phyloP scores from a whole-genome alignment of 2,797 vertebrate genomes.

The Arrhamphus sclerolepis region DNA sequence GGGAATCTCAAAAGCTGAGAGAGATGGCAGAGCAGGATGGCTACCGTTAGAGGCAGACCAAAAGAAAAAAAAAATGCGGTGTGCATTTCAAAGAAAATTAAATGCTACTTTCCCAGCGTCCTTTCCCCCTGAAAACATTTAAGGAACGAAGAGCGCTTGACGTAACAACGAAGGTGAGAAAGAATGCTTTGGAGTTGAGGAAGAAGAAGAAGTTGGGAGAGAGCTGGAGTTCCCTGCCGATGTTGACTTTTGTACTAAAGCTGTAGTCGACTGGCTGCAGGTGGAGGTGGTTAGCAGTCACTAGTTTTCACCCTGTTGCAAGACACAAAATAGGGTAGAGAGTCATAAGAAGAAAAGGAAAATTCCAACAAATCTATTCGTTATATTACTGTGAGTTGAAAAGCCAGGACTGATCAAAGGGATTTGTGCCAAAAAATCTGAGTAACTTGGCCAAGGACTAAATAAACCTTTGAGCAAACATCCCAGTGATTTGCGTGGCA shows the following conservation, averaged over 20 bases:
- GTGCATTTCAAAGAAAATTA: neutral
- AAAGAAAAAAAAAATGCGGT: neutral
- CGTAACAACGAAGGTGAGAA: constrained; percentile 4
- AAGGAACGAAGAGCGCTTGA: neutral
- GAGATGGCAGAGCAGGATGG: neutral
- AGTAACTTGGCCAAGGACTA: constrained; percentile 1
- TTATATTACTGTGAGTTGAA: neutral
- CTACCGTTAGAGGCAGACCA: constrained; percentile 2
- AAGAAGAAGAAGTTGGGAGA: constrained; percentile 34
- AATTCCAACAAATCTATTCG: neutral
- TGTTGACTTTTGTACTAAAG: constrained; percentile 55
- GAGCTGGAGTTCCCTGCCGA: constrained; percentile 76
- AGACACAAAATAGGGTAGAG: constrained; percentile 34
- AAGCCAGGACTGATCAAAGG: constrained; percentile 34
- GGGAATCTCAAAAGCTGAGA: constrained; percentile 1
- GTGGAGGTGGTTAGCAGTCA: constrained; percentile 71
- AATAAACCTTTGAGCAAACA: too few relatives aligned
- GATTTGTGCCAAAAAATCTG: constrained; percentile 18
- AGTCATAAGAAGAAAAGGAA: neutral
- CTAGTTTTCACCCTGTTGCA: constrained; percentile 77
- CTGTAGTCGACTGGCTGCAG: constrained; percentile 27
- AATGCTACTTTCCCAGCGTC: constrained; percentile 17
- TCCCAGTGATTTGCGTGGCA: too few relatives aligned
- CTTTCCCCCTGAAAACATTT: neutral
- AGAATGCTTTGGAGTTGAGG: constrained; percentile 34